Base-by-base conservation (phyloP, 2,797 vertebrate genomes). In the Trematomus bernacchii region DNA sequence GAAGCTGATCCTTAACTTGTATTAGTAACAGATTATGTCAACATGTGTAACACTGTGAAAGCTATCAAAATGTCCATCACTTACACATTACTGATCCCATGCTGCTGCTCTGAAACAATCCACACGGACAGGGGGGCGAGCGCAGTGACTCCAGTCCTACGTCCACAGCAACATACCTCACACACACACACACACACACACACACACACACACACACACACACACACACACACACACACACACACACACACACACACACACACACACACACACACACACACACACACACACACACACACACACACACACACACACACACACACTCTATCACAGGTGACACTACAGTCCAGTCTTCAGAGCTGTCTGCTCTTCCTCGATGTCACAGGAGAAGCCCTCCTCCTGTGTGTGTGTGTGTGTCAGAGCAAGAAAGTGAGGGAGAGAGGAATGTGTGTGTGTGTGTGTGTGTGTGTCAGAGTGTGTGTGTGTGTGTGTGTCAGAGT, bases 31-130 rank as follows among this genome's bases (percentile, higher is more conserved):
- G 27, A 27, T 27, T 27, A 27, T 27, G 27, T 27, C 27, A 27
- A 27, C 46, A 71, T 18, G 4, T 15, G 4, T 18, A 19, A 16
- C 46, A 50, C 19, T 43, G 33, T 65, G 8, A 50, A 48, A 73
- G 15, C 0, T 30, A 6, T 15, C 13, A 30, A 59, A 18, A 40
- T 63, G 44, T 50, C 18, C 33, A 82, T 59, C 60, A 94, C 95
- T 96, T 93, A 96, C 95, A 95, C 84, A 96, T 93, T 60, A 95
- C 89, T 48, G 95, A 95, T 84, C 93, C 94, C 94, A 95, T 95
- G 65, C 63, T 87, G 84, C 58, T 50, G 53, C 43, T 71, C 60
- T 76, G 3, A 46, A 72, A 55, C 37, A 64, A 46, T 90, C 84
- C 82, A 77, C 69, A 69, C 46, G 76, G 55, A 46, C 44, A 71